These are phyloP conservation scores for Hylia prasina DNA, from an alignment of 2,113 vertebrate species.

Conservation along the genomic window DNA sequence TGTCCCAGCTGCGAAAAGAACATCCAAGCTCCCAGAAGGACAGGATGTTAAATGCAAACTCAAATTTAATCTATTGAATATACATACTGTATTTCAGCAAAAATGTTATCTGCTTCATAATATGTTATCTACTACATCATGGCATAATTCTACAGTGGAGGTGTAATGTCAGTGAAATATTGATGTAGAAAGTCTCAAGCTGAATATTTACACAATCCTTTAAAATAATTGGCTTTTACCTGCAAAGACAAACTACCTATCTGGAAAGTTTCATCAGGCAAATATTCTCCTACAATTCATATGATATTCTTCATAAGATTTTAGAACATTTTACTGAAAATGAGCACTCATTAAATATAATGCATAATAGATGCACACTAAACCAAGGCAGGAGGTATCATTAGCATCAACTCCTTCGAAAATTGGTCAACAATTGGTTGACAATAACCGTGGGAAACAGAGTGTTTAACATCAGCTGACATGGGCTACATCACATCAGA, in stretches of 20 bases:
- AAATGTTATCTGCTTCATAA: not conserved
- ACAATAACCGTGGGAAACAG: not conserved
- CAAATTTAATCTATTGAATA: conserved; percentile 7
- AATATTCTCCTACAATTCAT: conserved; percentile 2
- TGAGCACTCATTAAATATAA: not conserved
- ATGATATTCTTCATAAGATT: not conserved
- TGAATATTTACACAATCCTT: conserved; percentile 55
- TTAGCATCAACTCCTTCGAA: not conserved
- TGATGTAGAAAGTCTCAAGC: not conserved
- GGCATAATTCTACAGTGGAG: not conserved
- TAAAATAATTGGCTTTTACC: conserved; percentile 64
- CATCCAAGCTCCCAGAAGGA: not conserved
- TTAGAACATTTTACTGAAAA: conserved; percentile 53
- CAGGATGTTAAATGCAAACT: not conserved
- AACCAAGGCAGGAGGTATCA: conserved; percentile 35
- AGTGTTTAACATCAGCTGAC: not conserved
- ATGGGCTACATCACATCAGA: not conserved
- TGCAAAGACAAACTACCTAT: conserved; percentile 14
- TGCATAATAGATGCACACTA: not conserved
- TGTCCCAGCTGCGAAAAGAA: conserved; percentile 1
- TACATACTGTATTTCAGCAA: not conserved
- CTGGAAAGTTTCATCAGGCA: not conserved
- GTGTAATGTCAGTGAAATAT: conserved; percentile 7
- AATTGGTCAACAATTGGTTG: not conserved
- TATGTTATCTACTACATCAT: not conserved